phyloP scores from a whole-genome alignment of 2,888 invertebrate species.

The Amblyteles armatorius region DNA sequence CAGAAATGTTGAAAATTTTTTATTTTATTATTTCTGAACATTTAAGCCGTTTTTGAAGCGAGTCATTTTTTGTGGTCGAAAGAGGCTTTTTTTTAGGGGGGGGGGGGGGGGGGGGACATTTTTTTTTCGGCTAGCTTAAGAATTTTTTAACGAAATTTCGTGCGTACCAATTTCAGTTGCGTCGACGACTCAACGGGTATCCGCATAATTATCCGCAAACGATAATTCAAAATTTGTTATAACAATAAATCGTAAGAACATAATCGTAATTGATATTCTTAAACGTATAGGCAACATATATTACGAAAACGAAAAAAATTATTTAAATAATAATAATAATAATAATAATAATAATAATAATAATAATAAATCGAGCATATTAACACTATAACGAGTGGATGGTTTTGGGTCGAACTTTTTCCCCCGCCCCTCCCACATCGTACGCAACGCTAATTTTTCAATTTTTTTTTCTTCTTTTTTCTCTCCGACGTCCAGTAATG shows the following conservation, averaged over 20 bases:
- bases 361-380: constrained; percentile 9
- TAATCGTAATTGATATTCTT: not conserved
- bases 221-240: not conserved
- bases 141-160: too few species aligned
- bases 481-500: not conserved
- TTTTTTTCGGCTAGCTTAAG: too few species aligned
- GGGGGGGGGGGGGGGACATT: too few species aligned
- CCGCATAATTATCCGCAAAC: not conserved
- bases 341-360: constrained; percentile 13
- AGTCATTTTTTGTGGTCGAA: too few species aligned
- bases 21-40: too few species aligned
- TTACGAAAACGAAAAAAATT: not conserved
- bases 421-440: constrained; percentile 10
- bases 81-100: too few species aligned
- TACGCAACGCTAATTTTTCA: constrained; percentile 40
- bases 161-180: not conserved
- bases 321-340: constrained; percentile 5
- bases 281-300: not conserved
- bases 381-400: constrained; percentile 17
- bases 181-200: not conserved
- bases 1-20: too few species aligned
- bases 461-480: not conserved
- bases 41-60: too few species aligned
- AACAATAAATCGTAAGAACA: not conserved
- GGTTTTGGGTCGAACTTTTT: constrained; percentile 18